These are phyloP conservation scores for Gallinago jamesoni DNA, from an alignment of 2,113 vertebrate genomes.

Conservation along the genomic window DNA sequence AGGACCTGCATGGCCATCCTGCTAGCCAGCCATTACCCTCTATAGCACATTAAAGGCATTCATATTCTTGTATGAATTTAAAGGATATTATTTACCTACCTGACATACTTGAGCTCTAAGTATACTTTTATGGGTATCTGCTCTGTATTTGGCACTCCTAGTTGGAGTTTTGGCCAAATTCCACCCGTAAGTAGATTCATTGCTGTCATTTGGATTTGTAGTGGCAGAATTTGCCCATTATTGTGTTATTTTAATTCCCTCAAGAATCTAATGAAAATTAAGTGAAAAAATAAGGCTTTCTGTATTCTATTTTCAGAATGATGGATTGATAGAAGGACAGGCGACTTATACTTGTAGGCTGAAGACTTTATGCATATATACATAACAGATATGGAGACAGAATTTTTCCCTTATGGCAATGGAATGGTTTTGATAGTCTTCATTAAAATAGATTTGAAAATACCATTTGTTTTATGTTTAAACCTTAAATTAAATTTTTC, in stretches of 20 bases:
- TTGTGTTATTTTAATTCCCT: constrained; percentile 70
- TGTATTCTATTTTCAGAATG: constrained; percentile 63
- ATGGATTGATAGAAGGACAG: constrained; percentile 67
- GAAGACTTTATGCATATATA: constrained; percentile 67
- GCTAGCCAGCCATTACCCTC: not conserved
- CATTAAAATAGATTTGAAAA: constrained; percentile 70
- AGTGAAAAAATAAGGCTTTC: constrained; percentile 68
- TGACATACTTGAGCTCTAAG: not conserved
- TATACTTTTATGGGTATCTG: not conserved
- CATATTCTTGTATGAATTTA: not conserved
- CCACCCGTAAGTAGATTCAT: not conserved
- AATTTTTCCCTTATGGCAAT: constrained; percentile 67
- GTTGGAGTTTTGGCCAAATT: constrained; percentile 18
- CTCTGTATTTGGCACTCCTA: not conserved
- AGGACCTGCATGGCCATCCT: rapidly evolving
- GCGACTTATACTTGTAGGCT: constrained; percentile 55
- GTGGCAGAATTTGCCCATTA: constrained; percentile 65
- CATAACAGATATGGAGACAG: constrained; percentile 64
- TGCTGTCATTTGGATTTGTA: constrained; percentile 64
- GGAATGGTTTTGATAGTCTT: constrained; percentile 69
- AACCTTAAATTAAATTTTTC: constrained; percentile 71
- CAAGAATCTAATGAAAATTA: constrained; percentile 70
- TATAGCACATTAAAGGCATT: not conserved
- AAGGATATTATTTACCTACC: not conserved
- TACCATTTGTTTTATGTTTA: constrained; percentile 73